A percentile compares a stretch with the other conserved stretches of the same genome.
Evolutionary conservation across 2,888 invertebrate genomes (phyloP).

Genomic region (Nephrotoma flavescens): DNA sequence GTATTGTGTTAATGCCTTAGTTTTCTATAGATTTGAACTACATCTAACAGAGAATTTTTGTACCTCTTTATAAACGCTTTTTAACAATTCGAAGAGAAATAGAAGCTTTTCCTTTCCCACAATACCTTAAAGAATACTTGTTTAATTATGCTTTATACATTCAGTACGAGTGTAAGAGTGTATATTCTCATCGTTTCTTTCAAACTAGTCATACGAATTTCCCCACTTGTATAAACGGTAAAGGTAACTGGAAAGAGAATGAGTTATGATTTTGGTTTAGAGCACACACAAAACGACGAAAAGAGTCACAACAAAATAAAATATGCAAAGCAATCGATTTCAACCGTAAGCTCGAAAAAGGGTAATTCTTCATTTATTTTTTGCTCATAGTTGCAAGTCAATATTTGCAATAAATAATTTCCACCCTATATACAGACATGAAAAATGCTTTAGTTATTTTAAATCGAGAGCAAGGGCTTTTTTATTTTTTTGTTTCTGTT

Average conservation of each 20-base stretch:
- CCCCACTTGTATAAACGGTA: neutral
- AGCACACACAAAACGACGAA: neutral
- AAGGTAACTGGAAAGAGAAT: neutral
- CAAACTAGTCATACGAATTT: neutral
- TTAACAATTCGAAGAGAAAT: neutral
- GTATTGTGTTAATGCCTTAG: neutral
- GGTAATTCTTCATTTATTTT: neutral
- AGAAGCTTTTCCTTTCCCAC: neutral
- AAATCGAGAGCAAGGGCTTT: neutral
- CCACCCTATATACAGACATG: neutral
- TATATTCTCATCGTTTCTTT: neutral
- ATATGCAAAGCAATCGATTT: neutral
- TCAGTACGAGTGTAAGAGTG: too few species aligned
- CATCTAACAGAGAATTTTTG: neutral
- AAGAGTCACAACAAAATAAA: neutral
- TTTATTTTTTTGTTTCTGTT: too few species aligned
- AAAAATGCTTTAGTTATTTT: neutral
- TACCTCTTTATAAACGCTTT: neutral
- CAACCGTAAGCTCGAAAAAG: neutral
- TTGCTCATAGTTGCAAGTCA: neutral
- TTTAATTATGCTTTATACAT: too few species aligned
- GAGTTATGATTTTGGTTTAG: neutral
- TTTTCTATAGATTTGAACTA: neutral
- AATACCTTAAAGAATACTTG: neutral
- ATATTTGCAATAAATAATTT: neutral